phyloP scores from a whole-genome alignment of 2,888 invertebrate species.

The Hirtodrosophila histrioides region DNA sequence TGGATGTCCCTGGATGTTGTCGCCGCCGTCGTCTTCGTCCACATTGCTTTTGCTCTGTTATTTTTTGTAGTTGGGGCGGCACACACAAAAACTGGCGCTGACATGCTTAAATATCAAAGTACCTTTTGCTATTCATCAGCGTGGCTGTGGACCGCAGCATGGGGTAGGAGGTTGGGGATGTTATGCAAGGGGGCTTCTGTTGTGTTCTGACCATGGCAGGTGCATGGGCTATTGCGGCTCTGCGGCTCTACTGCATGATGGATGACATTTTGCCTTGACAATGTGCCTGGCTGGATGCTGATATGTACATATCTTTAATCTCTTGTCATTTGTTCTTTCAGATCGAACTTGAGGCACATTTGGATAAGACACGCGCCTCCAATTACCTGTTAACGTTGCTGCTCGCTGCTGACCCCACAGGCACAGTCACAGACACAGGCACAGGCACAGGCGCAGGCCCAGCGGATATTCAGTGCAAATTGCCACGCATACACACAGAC shows the following conservation, averaged over 20 bases:
- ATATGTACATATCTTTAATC: constrained; percentile 48
- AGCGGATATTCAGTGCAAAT: neutral
- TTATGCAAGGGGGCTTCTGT: neutral
- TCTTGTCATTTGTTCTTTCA: constrained; percentile 58
- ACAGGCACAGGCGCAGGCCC: no score
- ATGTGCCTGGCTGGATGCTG: constrained; percentile 29
- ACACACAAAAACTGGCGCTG: constrained; percentile 48
- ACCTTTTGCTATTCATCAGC: constrained; percentile 65
- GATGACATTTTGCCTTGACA: constrained; percentile 47
- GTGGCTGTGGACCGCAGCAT: constrained; percentile 23
- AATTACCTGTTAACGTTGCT: constrained; percentile 61
- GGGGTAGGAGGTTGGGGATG: neutral
- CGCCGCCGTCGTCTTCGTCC: constrained; percentile 12
- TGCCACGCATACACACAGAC: neutral
- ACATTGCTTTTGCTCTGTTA: constrained; percentile 2
- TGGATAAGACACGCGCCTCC: constrained; percentile 72
- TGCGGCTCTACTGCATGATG: constrained; percentile 38
- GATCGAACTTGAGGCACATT: constrained; percentile 51
- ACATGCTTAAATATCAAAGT: constrained; percentile 79
- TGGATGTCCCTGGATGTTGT: constrained; percentile 51
- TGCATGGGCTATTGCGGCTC: constrained; percentile 34
- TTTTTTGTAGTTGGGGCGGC: constrained; percentile 13
- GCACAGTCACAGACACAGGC: no score
- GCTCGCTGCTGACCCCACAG: constrained; percentile 36
- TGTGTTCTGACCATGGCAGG: constrained; percentile 37